phyloP scores from a whole-genome alignment of 2,113 vertebrate species.

The Myrmecophaga tridactyla region DNA sequence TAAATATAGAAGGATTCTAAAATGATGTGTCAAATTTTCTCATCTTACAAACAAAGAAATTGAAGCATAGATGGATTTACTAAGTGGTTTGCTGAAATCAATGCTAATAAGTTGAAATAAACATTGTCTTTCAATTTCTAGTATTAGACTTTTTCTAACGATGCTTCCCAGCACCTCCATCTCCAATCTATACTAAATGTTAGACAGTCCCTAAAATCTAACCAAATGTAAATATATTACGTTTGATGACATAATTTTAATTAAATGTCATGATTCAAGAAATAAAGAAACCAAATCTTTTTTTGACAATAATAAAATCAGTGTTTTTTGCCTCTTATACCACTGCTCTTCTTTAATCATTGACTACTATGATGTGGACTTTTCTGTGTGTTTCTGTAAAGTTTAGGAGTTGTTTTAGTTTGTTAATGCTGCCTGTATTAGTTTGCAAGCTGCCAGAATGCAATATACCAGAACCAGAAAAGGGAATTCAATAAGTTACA shows the following conservation, averaged over 20 bases:
- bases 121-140: neutral
- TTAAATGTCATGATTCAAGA: neutral
- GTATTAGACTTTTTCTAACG: neutral
- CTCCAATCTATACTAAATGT: neutral
- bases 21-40: neutral
- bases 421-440: too few relatives aligned
- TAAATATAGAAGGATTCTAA: neutral
- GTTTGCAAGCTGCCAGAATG: too few relatives aligned
- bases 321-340: neutral
- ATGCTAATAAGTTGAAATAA: neutral
- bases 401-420: too few relatives aligned
- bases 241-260: neutral
- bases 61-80: neutral
- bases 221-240: neutral
- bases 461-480: too few relatives aligned
- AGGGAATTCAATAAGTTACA: too few relatives aligned
- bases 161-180: neutral
- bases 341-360: neutral
- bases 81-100: neutral
- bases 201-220: neutral
- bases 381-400: neutral
- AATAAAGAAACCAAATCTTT: neutral
- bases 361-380: neutral
- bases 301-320: neutral
- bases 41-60: neutral